A percentile compares a stretch with the other conserved stretches of the same genome.
Evolutionary conservation across 2,888 invertebrate species (phyloP).

Genomic region (Brenthis daphne): DNA sequence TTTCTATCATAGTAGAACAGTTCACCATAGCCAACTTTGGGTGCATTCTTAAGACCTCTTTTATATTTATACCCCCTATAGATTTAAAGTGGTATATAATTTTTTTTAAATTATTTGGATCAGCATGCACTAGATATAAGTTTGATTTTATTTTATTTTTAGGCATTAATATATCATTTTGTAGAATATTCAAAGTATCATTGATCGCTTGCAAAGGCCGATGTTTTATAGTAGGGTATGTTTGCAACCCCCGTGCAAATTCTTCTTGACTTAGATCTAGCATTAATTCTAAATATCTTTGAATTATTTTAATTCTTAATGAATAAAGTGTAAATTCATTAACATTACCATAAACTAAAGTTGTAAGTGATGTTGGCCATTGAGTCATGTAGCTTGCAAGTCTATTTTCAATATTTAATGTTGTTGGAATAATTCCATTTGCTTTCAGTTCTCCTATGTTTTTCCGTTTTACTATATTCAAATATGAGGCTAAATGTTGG

Average conservation of each 20-base stretch:
- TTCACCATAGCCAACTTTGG: conserved; percentile 69
- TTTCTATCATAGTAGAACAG: conserved; percentile 58
- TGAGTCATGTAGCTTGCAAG: conserved; percentile 70
- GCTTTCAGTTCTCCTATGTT: conserved; percentile 61
- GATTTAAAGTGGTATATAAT: conserved; percentile 59
- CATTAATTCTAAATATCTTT: conserved; percentile 69
- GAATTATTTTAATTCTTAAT: conserved; percentile 69
- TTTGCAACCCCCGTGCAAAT: conserved; percentile 63
- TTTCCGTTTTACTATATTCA: conserved; percentile 59
- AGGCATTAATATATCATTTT: conserved; percentile 63
- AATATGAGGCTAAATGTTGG: conserved; percentile 54
- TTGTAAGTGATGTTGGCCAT: conserved; percentile 76
- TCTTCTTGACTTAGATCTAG: conserved; percentile 66
- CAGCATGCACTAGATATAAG: conserved; percentile 68
- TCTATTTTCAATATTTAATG: conserved; percentile 67
- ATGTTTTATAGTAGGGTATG: conserved; percentile 74
- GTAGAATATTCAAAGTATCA: conserved; percentile 63
- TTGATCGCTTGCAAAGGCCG: conserved; percentile 68
- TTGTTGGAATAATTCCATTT: conserved; percentile 49
- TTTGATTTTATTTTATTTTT: conserved; percentile 69
- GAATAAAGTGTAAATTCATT: conserved; percentile 56
- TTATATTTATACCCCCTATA: conserved; percentile 72
- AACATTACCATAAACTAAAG: conserved; percentile 61
- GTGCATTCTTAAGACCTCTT: conserved; percentile 67
- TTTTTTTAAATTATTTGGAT: conserved; percentile 69